Base-by-base conservation (phyloP, 2,888 invertebrate species). In the Melieria picta region DNA sequence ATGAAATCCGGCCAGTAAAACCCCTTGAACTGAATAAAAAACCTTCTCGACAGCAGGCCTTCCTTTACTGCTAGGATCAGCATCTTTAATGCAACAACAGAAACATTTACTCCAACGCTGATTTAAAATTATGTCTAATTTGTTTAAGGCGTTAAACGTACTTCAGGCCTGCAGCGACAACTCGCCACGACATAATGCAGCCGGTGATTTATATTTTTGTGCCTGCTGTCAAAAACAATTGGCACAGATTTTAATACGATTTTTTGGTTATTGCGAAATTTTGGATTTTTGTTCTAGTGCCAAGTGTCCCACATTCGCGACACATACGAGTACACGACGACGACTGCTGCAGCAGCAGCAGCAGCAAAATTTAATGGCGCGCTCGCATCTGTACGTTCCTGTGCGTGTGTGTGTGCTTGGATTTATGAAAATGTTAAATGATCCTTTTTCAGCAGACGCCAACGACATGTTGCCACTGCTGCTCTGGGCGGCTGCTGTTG, bases 361-460 rank as follows among this genome's bases (percentile, higher is more conserved):
- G 52, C 13, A 52, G 9, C 52, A 7, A 5, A 5, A 52, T 52
- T 52, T 52, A 52, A 52, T 50, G 52, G n/a, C 5, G 52, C 52
- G 50, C 10, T 52, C 4, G 52, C 52, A 4, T 11, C 5, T 11
- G 52, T 13, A 52, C 7, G 5, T 11, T 7, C 52, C 7, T 5
- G 11, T n/a, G 10, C 16, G 74, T 30, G 30, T 30, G 30, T 30
- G 30, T 30, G 30, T 30, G 30, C 30, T 30, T 2, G 30, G 30
- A 30, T 30, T 30, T 30, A 30, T 80, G 80, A 80, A 80, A 78
- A 80, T 81, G 80, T 81, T 81, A 80, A 79, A 79, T 81, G 79
- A 79, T 78, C 79, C 79, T 79, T 77, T 76, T 66, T 10, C 42
- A 42, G 43, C 7, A 10, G 13, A 5, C n/a, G 50, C 13, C 5